Percentiles rank a stretch among this genome's conserved stretches.
phyloP scores from a whole-genome alignment of 2,797 vertebrate species.

The Sus cebifrons region DNA sequence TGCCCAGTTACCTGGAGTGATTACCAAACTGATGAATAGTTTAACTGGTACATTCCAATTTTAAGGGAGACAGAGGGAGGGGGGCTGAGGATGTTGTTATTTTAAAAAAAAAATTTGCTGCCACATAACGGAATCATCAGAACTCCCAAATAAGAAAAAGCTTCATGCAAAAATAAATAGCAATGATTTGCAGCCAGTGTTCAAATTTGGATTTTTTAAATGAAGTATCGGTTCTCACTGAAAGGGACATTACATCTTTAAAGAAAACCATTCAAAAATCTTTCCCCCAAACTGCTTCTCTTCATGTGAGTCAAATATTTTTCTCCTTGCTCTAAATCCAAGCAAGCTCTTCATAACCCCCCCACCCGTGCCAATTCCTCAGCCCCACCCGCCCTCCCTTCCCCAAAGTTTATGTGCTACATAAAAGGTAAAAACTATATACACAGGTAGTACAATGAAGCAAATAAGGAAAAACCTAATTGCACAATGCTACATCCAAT shows the following conservation, averaged over 20 bases:
- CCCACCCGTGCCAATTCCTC: conserved; percentile 74
- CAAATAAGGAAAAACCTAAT: conserved; percentile 95
- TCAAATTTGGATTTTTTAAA: conserved; percentile 81
- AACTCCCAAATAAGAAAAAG: conserved; percentile 84
- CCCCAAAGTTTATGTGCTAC: conserved; percentile 91
- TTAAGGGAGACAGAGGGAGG: neutral
- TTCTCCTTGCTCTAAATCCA: conserved; percentile 87
- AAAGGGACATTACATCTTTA: conserved; percentile 91
- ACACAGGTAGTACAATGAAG: conserved; percentile 93
- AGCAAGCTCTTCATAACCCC: conserved; percentile 85
- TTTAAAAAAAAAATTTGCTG: conserved; percentile 68
- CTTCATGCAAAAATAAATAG: conserved; percentile 78
- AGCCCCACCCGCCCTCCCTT: conserved; percentile 79
- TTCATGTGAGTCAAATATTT: conserved; percentile 86
- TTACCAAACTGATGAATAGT: conserved; percentile 68
- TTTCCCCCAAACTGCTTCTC: conserved; percentile 86
- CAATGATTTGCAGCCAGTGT: conserved; percentile 70
- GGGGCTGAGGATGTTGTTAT: neutral
- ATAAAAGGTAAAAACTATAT: conserved; percentile 92
- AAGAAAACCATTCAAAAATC: conserved; percentile 83
- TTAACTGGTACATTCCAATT: conserved; percentile 74
- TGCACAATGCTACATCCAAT: conserved; percentile 99
- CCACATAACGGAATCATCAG: conserved; percentile 82
- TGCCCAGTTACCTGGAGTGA: conserved; percentile 65
- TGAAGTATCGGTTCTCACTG: conserved; percentile 74